Conservation (phyloP, 1,140 invertebrate genomes). For the Diabrotica virgifera region DNA sequence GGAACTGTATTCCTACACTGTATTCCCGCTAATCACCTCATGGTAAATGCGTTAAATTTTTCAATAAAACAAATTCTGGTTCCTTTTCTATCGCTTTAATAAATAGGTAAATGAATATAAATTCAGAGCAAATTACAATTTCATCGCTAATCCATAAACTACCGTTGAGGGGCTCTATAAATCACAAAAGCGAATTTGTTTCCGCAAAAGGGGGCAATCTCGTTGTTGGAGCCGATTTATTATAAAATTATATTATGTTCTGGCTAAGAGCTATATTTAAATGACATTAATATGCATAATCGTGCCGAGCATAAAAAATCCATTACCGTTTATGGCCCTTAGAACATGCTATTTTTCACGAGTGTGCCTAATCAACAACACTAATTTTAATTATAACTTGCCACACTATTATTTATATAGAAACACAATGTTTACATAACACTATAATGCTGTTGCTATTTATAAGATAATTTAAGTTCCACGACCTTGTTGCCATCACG, state of each 20-base stretch:
- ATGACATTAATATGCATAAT: slow-evolving; percentile 41
- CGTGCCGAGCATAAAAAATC: slow-evolving; percentile 39
- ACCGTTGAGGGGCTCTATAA: too few species aligned
- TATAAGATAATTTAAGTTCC: slow-evolving; percentile 18
- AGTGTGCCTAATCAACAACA: slow-evolving; percentile 22
- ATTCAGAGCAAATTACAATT: too few species aligned
- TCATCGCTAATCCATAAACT: too few species aligned
- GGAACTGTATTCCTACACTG: too few species aligned
- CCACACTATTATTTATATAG: slow-evolving; percentile 27
- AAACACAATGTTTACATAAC: slow-evolving; percentile 22
- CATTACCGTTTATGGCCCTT: slow-evolving; percentile 39
- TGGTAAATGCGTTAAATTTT: too few species aligned
- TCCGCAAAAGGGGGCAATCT: too few species aligned
- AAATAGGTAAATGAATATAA: too few species aligned
- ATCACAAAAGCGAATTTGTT: too few species aligned
- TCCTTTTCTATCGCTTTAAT: too few species aligned
- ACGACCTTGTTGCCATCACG: not conserved
- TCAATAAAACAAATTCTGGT: too few species aligned
- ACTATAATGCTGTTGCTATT: slow-evolving; percentile 17
- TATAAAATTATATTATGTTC: slow-evolving; percentile 24
- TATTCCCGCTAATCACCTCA: too few species aligned
- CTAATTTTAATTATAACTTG: slow-evolving; percentile 30
- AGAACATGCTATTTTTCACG: slow-evolving; percentile 26
- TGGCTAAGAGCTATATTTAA: slow-evolving; percentile 33
- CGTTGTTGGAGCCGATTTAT: slow-evolving; percentile 11